Evolutionary conservation across 2,888 invertebrate species (phyloP), one percentile per base, ranked within the genome.

Genomic region (Deilephila elpenor): DNA sequence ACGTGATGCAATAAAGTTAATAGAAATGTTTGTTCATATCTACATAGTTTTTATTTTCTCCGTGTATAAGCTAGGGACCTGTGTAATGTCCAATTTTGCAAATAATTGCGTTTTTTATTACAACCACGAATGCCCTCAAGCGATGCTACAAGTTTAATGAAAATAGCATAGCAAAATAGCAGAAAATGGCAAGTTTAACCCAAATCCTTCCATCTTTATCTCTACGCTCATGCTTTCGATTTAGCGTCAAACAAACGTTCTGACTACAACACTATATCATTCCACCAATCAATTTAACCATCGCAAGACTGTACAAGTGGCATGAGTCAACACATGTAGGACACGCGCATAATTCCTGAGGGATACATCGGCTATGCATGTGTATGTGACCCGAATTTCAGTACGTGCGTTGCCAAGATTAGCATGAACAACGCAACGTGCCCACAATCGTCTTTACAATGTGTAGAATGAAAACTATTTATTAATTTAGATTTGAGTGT

Each of bases 301-400:
- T 64, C 72, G 67, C 64, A 25, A 72, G 56, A 6, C 53, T 62
- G 56, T 72, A 56, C 64, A 56, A 32, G 34, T 61, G 53, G 17
- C 59, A 73, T 73, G 72, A 67, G 32, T 61, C 75, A 75, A 80
- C 83, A 88, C 76, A 84, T 83, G 85, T 82, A 62, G 75, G 74
- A 75, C 72, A 80, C 81, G 67, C 25, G 14, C 14, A 17, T 29
- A 14, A 84, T 83, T 84, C 80, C 78, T 77, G 78, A 84, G 83
- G 82, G 80, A 67, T 59, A 37, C 32, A 59, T 37, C 56, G 82
- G 81, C 80, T 78, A 82, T 82, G 82, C 83, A 84, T 80, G 76
- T 83, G 83, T 84, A 80, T 87, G 84, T 88, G 92, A 92, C 91
- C 92, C 84, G 84, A 89, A 89, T 91, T 86, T 85, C 82, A 82